Evolutionary conservation across 2,888 invertebrate species (phyloP), one percentile per base, ranked within the genome.

Genomic region (Mesorhabditis spiculigera): DNA sequence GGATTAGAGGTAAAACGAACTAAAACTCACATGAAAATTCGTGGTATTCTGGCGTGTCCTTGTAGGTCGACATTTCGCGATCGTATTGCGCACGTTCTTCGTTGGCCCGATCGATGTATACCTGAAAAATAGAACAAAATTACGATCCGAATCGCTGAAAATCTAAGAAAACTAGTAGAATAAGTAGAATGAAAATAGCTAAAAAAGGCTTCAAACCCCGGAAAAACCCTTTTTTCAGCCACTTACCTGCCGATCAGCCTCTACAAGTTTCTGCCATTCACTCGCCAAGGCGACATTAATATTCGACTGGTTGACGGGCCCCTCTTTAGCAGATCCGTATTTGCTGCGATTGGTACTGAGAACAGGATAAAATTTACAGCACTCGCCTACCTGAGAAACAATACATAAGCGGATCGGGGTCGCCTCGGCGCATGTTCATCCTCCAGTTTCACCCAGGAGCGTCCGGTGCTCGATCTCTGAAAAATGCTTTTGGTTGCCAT

Each of bases 341-440:
- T 50, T 50, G 58, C 58, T 50, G 58, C 58, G 58, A 50, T 50
- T 50, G 8, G 58, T 50, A n/a, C 58, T 50, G n/a, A 50, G n/a
- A n/a, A 50, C n/a, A 50, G 8, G 58, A 50, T 50, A 50, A 50
- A 50, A 50, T 50, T 50, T n/a, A 50, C n/a, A 13, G 8, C 58
- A 13, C 58, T 28, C 58, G n/a, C 8, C 10, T 50, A 50, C 58
- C 58, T 50, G 10, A 50, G n/a, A 50, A 50, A 50, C 3, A 50
- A n/a, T 13, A 50, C 58, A 50, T 50, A 50, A 50, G 58, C 58
- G 58, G 58, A 50, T 50, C 58, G 58, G 58, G 58, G 58, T 50
- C 58, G 58, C n/a, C 58, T 50, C 58, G 58, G 58, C 58, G 58
- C 58, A n/a, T 50, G 58, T n/a, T 10, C 10, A 50, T 50, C 58